Percentiles rank a stretch among this genome's conserved stretches.
These are phyloP conservation scores for Ormia ochracea DNA, from an alignment of 2,888 invertebrate genomes.

Conservation along the genomic window DNA sequence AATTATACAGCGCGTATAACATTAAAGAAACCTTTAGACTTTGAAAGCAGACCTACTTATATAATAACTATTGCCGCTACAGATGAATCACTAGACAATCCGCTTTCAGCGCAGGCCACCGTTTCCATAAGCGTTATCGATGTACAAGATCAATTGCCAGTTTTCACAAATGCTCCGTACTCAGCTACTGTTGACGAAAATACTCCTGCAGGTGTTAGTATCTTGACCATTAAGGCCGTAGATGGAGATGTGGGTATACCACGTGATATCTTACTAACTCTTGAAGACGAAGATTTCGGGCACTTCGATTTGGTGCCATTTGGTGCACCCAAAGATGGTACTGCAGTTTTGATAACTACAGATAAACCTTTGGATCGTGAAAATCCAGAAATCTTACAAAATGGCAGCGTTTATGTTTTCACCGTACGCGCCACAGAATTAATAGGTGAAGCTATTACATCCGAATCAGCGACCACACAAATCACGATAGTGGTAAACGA, in stretches of 20 bases:
- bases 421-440: constrained; percentile 86
- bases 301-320: constrained; percentile 82
- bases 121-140: constrained; percentile 86
- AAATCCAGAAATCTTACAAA: constrained; percentile 84
- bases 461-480: constrained; percentile 82
- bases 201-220: constrained; percentile 81
- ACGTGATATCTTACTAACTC: constrained; percentile 81
- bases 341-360: constrained; percentile 81
- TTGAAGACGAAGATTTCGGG: constrained; percentile 83
- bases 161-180: constrained; percentile 88
- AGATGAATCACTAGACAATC: constrained; percentile 81
- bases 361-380: constrained; percentile 85
- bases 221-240: constrained; percentile 84
- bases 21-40: constrained; percentile 84
- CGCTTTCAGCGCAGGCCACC: constrained; percentile 83
- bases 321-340: constrained; percentile 78
- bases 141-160: constrained; percentile 89
- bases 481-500: constrained; percentile 88
- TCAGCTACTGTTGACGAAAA: constrained; percentile 87
- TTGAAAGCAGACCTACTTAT: constrained; percentile 85
- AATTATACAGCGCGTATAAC: constrained; percentile 84
- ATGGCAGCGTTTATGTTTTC: constrained; percentile 87
- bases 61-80: constrained; percentile 83
- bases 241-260: constrained; percentile 90
- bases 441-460: constrained; percentile 83